Evolutionary conservation across 2,888 invertebrate genomes (phyloP).

Genomic region (Cyrtodaria siliqua): DNA sequence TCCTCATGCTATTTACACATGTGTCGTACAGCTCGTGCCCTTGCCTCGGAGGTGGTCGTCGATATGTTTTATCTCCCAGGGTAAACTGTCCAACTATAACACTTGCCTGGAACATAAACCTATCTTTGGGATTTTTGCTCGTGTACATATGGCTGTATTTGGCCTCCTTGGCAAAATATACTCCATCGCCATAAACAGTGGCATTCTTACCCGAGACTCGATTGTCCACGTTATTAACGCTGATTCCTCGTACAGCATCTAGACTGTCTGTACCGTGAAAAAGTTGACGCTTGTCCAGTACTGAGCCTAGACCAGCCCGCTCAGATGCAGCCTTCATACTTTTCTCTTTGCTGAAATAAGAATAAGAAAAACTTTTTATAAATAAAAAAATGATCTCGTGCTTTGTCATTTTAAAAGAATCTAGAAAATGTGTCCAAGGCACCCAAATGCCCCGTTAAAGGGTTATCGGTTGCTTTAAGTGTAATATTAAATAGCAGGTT

Average conservation of each 20-base stretch:
- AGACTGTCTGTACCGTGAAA: constrained; percentile 74
- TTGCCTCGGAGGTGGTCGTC: constrained; percentile 68
- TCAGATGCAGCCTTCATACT: constrained; percentile 40
- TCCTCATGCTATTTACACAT: constrained; percentile 68
- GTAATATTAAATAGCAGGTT: too few species aligned
- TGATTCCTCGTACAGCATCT: constrained; percentile 68
- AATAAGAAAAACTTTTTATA: too few species aligned
- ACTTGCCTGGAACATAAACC: constrained; percentile 72
- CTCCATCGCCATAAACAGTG: constrained; percentile 75
- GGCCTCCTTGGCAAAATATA: constrained; percentile 70
- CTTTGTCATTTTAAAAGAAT: too few species aligned
- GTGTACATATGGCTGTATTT: constrained; percentile 69
- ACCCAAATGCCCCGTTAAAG: too few species aligned
- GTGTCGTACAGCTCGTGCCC: constrained; percentile 72
- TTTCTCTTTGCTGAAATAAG: constrained; percentile 46
- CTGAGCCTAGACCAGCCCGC: constrained; percentile 16
- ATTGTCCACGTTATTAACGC: constrained; percentile 73
- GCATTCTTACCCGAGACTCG: constrained; percentile 73
- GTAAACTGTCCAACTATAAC: constrained; percentile 76
- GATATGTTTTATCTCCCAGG: constrained; percentile 49
- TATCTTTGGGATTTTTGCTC: constrained; percentile 5
- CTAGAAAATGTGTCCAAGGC: too few species aligned
- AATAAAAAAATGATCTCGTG: too few species aligned
- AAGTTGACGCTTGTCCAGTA: constrained; percentile 56
- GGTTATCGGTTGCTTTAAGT: too few species aligned